These are phyloP conservation scores for Nebria salina DNA, from an alignment of 2,888 invertebrate species.

Conservation along the genomic window DNA sequence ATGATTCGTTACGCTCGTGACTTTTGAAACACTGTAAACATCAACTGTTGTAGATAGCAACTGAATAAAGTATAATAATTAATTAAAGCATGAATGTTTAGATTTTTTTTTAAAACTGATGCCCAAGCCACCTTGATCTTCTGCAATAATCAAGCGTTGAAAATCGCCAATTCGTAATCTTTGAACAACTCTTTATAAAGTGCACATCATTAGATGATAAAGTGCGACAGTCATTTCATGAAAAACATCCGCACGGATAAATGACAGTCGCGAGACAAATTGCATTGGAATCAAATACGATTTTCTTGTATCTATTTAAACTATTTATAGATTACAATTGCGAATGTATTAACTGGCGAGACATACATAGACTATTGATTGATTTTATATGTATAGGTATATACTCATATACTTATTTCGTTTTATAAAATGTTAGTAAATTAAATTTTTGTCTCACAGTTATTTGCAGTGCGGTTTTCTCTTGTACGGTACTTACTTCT, in stretches of 20 bases:
- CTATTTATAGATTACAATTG: background rate
- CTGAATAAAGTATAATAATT: background rate
- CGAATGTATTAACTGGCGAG: background rate
- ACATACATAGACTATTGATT: too few species aligned
- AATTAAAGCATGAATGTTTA: background rate
- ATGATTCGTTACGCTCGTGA: conserved; percentile 19
- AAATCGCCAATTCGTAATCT: background rate
- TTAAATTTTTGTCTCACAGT: conserved; percentile 44
- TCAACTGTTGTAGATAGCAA: background rate
- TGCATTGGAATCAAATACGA: background rate
- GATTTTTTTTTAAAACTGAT: background rate
- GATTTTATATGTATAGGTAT: too few species aligned
- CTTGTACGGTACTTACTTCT: conserved; percentile 61
- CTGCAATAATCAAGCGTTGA: background rate
- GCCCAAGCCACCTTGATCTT: background rate
- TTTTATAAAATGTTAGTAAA: background rate
- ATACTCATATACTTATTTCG: too few species aligned
- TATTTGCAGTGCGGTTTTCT: conserved; percentile 37
- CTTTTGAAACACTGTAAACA: background rate
- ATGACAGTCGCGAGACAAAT: background rate
- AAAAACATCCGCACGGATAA: background rate
- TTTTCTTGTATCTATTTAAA: background rate
- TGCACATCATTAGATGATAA: background rate
- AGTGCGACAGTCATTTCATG: background rate
- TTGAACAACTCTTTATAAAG: background rate